These are phyloP conservation scores for Tiphia femorata DNA, from an alignment of 2,888 invertebrate species.

Conservation along the genomic window DNA sequence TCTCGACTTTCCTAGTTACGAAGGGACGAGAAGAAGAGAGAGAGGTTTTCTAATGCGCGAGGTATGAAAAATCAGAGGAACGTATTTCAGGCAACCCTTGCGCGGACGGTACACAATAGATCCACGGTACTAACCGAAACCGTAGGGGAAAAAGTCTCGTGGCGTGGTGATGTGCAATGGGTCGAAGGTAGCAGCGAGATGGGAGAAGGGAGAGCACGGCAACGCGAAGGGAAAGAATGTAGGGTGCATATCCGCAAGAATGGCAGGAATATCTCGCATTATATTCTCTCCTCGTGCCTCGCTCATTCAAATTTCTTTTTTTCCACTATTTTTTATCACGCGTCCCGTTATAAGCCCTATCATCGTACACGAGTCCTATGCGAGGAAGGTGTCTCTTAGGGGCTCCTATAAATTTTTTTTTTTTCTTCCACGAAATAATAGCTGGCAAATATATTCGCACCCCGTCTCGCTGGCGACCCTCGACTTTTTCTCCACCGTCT, in stretches of 20 bases:
- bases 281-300: conserved; percentile 15
- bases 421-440: not conserved
- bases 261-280: conserved; percentile 16
- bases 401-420: no score
- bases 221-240: conserved; percentile 3
- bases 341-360: conserved; percentile 18
- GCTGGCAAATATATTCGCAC: not conserved
- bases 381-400: no score
- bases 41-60: conserved; percentile 26
- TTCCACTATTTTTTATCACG: not conserved
- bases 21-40: conserved; percentile 4
- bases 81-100: conserved; percentile 56
- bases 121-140: no score
- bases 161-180: no score
- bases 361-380: not conserved
- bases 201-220: not conserved
- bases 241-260: conserved; percentile 25
- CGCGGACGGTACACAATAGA: conserved; percentile 39
- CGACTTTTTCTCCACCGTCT: not conserved
- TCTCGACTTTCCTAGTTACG: conserved; percentile 40
- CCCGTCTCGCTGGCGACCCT: not conserved
- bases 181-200: not conserved
- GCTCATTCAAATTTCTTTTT: conserved; percentile 6
- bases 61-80: conserved; percentile 41
- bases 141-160: not conserved